Percentiles rank a stretch among this genome's conserved stretches.
Conservation (phyloP, 2,113 vertebrate genomes). For the Pica pica region DNA sequence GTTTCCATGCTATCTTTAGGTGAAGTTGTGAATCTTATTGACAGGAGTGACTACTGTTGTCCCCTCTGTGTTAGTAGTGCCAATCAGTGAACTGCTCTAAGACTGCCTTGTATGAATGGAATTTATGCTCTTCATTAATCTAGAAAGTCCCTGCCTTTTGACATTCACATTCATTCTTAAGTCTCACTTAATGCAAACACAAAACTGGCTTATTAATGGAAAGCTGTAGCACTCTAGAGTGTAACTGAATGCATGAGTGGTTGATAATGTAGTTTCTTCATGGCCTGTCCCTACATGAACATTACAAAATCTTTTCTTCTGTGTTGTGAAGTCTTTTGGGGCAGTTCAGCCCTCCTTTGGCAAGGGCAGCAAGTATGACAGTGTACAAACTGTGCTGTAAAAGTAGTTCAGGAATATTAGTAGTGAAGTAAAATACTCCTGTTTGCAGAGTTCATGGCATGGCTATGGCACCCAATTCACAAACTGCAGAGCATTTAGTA, state of each 20-base stretch:
- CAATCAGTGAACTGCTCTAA: not conserved
- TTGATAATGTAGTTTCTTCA: not conserved
- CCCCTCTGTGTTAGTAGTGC: not conserved
- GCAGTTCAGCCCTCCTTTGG: not conserved
- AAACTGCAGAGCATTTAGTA: not conserved
- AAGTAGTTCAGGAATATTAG: not conserved
- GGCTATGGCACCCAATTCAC: not conserved
- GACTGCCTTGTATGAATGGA: not conserved
- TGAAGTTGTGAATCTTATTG: not conserved
- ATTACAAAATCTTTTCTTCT: not conserved
- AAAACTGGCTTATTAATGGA: not conserved
- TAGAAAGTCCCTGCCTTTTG: not conserved
- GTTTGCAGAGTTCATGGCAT: not conserved
- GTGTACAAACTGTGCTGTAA: not conserved
- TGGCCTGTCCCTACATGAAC: not conserved
- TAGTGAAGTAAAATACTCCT: not conserved
- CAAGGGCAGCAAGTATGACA: not conserved
- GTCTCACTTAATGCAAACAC: not conserved
- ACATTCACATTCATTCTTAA: not conserved
- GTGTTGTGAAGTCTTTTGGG: not conserved
- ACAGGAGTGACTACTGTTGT: not conserved
- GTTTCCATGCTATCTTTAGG: not conserved
- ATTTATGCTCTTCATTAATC: not conserved
- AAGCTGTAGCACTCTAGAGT: not conserved
- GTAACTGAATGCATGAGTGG: not conserved